A percentile compares a stretch with the other conserved stretches of the same genome.
These are phyloP conservation scores for Ciona savignyi DNA, from an alignment of 23 tunicate species.

Conservation along the genomic window DNA sequence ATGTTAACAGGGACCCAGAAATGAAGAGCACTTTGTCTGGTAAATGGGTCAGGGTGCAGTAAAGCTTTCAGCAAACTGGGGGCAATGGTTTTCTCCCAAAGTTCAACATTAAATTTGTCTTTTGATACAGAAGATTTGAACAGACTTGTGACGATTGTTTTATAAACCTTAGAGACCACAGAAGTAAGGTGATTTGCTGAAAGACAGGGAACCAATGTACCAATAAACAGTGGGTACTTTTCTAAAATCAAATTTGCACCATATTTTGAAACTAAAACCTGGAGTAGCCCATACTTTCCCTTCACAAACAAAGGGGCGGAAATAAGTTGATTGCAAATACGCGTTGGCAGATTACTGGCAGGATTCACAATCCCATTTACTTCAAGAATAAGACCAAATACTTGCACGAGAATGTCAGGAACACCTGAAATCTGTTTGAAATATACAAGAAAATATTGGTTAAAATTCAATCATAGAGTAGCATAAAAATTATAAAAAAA, in stretches of 20 bases:
- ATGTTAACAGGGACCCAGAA: slow-evolving; percentile 49
- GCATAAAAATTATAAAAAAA: too few species aligned
- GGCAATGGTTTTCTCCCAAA: slow-evolving; percentile 18
- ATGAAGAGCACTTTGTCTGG: slow-evolving; percentile 21
- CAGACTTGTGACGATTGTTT: neutral
- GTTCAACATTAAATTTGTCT: neutral
- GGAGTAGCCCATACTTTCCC: slow-evolving; percentile 46
- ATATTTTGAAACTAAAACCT: slow-evolving; percentile 14
- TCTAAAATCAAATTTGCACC: slow-evolving; percentile 14
- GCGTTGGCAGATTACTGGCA: neutral
- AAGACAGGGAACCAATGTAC: slow-evolving; percentile 16
- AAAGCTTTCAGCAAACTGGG: neutral
- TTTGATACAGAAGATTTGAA: neutral
- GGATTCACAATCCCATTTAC: neutral
- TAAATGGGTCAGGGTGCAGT: neutral
- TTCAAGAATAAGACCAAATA: slow-evolving; percentile 8
- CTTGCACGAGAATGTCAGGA: slow-evolving; percentile 23
- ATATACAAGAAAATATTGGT: neutral
- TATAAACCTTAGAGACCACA: slow-evolving; percentile 30
- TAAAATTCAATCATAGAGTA: neutral
- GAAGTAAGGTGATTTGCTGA: slow-evolving; percentile 47
- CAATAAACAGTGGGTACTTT: slow-evolving; percentile 16
- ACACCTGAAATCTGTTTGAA: slow-evolving; percentile 42
- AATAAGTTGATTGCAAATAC: slow-evolving; percentile 17
- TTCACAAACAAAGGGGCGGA: slow-evolving; percentile 36